A percentile compares a stretch with the other conserved stretches of the same genome.
Evolutionary conservation across 2,888 invertebrate genomes (phyloP).

Genomic region (Drosophila mercatorum): DNA sequence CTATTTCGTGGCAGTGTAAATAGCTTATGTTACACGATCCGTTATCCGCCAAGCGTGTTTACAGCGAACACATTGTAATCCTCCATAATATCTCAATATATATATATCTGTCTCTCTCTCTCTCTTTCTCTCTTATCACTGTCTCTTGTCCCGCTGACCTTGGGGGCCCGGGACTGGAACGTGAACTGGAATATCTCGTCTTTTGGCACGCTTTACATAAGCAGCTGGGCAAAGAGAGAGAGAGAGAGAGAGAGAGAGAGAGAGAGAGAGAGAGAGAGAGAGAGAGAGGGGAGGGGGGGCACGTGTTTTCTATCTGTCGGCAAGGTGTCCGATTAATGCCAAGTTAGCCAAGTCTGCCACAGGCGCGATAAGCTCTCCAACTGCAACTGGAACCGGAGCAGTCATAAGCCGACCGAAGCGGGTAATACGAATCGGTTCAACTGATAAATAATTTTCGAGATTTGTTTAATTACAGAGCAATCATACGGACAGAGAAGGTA

Average conservation of each 20-base stretch:
- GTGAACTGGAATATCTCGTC: not conserved
- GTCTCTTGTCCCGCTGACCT: constrained; percentile 43
- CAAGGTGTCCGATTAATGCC: constrained; percentile 32
- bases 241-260: too few species aligned
- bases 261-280: too few species aligned
- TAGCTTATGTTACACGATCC: constrained; percentile 7
- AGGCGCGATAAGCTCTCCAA: constrained; percentile 31
- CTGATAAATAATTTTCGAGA: not conserved
- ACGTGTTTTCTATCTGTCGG: constrained; percentile 28
- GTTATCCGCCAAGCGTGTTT: constrained; percentile 8
- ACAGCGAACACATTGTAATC: constrained; percentile 14
- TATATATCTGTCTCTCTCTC: too few species aligned
- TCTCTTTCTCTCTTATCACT: constrained; percentile 4
- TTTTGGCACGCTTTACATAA: constrained; percentile 56
- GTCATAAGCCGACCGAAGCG: constrained; percentile 17
- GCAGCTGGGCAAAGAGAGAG: not conserved
- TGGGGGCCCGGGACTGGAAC: constrained; percentile 12
- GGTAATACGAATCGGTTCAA: constrained; percentile 18
- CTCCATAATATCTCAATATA: constrained; percentile 7
- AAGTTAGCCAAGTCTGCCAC: constrained; percentile 13
- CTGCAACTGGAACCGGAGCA: constrained; percentile 15
- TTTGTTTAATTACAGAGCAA: not conserved
- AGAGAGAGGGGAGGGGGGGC: not conserved
- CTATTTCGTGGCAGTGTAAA: not conserved
- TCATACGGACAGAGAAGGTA: too few species aligned